Evolutionary conservation across 2,797 vertebrate species (phyloP), one percentile per base, ranked within the genome.

Genomic region (Chaetophractus vellerosus): DNA sequence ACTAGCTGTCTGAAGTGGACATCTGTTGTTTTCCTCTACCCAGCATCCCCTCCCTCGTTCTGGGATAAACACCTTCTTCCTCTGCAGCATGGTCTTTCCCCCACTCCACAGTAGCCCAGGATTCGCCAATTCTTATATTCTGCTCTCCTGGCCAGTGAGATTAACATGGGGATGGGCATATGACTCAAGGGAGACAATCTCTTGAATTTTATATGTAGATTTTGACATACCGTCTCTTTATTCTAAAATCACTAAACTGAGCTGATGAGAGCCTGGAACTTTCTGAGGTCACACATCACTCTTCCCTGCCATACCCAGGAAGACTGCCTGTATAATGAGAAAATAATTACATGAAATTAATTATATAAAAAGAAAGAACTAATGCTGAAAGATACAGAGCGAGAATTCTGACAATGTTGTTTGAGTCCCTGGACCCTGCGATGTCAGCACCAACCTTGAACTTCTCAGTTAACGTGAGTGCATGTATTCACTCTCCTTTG

Each of bases 1-100:
- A 69, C 97, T 95, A 61, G 76, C 86, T 90, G 64, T 18, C 45
- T 94, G 18, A 88, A 75, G 59, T 36, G 88, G 80, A 69, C 88
- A 61, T 88, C 91, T 83, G 26, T 61, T 86, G 55, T 57, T 61
- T 87, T 63, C 11, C 64, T 83, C 16, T 48, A 28, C 38, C 96
- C 28, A 31, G 48, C 19, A 41, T 6, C 5, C 12, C 26, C 50
- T 23, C 41, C 14, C 7, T 0, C 83, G 64, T 85, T 26, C 87
- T n/a, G 2, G 31, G 81, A 48, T 55, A 5, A 31, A 26, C 15
- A 6, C 52, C 33, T 84, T 64, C 23, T 31, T 38, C 24, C 82
- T 57, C 5, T 31, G n/a, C 19, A 15, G 21, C 31, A 10, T 1
- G 5, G 19, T 7, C 0, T 23, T 15, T 64, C 11, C 10, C 18